Evolutionary conservation across 2,888 invertebrate genomes (phyloP).

Genomic region (Lithophane semibrunnea): DNA sequence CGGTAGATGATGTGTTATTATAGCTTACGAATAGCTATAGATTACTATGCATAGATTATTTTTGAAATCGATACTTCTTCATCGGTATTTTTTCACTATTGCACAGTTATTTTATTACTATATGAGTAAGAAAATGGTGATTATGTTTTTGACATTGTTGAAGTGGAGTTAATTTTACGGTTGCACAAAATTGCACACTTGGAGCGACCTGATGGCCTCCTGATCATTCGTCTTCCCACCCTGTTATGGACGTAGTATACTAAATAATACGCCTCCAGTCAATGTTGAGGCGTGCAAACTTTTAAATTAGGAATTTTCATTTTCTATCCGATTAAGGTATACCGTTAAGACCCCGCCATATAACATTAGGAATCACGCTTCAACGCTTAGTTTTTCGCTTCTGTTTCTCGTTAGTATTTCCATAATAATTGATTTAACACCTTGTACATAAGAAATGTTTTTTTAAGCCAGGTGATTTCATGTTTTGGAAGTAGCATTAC

Average conservation of each 20-base stretch:
- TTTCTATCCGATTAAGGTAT: constrained; percentile 14
- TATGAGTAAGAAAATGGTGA: not conserved
- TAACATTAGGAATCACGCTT: constrained; percentile 2
- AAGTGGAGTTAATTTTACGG: constrained; percentile 19
- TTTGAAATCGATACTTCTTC: not conserved
- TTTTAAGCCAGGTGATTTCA: constrained; percentile 32
- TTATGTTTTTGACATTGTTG: not conserved
- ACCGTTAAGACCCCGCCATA: constrained; percentile 19
- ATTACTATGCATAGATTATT: constrained; percentile 2
- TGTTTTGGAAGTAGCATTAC: constrained; percentile 40
- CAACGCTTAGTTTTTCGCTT: not conserved
- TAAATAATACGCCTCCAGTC: constrained; percentile 5
- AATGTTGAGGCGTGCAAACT: constrained; percentile 20
- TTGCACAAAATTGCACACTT: constrained; percentile 36
- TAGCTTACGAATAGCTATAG: constrained; percentile 31
- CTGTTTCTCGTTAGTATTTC: not conserved
- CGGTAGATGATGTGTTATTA: constrained; percentile 6
- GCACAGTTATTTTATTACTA: constrained; percentile 23
- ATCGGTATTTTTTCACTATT: constrained; percentile 15
- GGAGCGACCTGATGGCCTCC: constrained; percentile 41
- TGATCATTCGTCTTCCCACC: constrained; percentile 47
- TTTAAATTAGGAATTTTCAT: constrained; percentile 4
- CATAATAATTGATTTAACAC: not conserved
- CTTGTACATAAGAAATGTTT: not conserved
- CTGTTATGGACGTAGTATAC: not conserved